Evolutionary conservation across 1,140 invertebrate species (phyloP), one percentile per base, ranked within the genome.

Genomic region (Drosophila ambigua): DNA sequence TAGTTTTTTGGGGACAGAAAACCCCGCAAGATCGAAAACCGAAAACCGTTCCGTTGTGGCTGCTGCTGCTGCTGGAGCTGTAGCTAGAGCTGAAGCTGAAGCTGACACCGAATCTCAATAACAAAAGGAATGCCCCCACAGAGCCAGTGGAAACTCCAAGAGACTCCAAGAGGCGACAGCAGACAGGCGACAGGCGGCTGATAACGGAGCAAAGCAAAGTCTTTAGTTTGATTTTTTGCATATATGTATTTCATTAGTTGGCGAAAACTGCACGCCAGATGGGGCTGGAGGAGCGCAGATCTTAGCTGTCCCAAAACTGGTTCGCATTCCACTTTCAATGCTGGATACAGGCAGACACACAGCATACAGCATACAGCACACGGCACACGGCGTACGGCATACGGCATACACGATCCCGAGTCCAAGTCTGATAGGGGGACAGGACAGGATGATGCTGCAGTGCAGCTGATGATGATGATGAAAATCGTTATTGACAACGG

Each of bases 401-500:
- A 35, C 7, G 41, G 31, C 31, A 65, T 52, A 50, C 48, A 59
- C 71, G 59, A 62, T 60, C 76, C 63, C 65, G 67, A 23, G 24
- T 67, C 35, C 51, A 54, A 39, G 23, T 57, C 54, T 43, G 61
- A 31, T 77, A 60, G 53, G 46, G 63, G 48, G 73, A 39, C 35
- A 39, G 57, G 58, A 57, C 72, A 80, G 77, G 72, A 79, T 72
- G 80, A 79, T 79, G 79, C 59, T 49, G 72, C 66, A 45, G 43
- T 48, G 67, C 67, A 48, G 65, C 44, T 26, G 60, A 74, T 63
- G 72, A 78, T 78, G 60, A 78, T 78, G 83, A 88, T 88, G 83
- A 60, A 88, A 88, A 88, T 88, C 84, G 83, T 88, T 88, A 88
- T 88, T 88, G 83, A 88, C 83, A 88, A 88, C 83, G 83, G 83